Evolutionary conservation across 2,888 invertebrate genomes (phyloP), one percentile per base, ranked within the genome.

Genomic region (Platycheirus albimanus): DNA sequence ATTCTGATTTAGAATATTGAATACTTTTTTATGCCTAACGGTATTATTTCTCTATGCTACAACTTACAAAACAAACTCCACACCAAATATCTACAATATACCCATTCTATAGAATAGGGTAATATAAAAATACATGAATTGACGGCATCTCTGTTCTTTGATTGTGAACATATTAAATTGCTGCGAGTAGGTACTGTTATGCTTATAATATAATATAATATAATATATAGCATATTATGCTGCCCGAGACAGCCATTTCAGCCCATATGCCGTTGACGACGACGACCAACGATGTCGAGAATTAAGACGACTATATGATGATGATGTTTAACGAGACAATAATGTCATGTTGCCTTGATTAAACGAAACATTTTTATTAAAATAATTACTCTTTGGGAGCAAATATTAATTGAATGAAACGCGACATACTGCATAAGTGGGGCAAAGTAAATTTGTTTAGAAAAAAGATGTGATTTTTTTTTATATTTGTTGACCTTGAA

Each of bases 361-460:
- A 83, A 83, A 69, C 76, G 83, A 79, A 76, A 66, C 81, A 79
- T 71, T 85, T 85, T 85, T 85, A 85, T 85, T 85, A 85, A 85
- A 85, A 85, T 85, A 79, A 85, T 85, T 85, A 85, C 77, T 83
- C 77, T 52, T 83, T 77, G 83, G 83, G 83, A 83, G 77, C 77
- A 77, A 67, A 67, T 41, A 83, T 83, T 83, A 83, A 83, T 83
- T 83, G 83, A 83, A 83, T 83, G 83, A 83, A 77, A 69, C 51
- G 67, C 77, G 81, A 83, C 81, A 83, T 83, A 54, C 38, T 45
- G 66, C 63, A 63, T 67, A 77, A 76, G 66, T 81, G 81, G 81
- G 81, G 76, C 76, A 77, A 72, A 67, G 77, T 71, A 72, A 71
- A 77, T 77, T 81, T 81, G 61, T 67, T 24, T 20, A 56, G 20